phyloP scores from a whole-genome alignment of 2,797 vertebrate species.

The Odontamblyopus lacepedii region DNA sequence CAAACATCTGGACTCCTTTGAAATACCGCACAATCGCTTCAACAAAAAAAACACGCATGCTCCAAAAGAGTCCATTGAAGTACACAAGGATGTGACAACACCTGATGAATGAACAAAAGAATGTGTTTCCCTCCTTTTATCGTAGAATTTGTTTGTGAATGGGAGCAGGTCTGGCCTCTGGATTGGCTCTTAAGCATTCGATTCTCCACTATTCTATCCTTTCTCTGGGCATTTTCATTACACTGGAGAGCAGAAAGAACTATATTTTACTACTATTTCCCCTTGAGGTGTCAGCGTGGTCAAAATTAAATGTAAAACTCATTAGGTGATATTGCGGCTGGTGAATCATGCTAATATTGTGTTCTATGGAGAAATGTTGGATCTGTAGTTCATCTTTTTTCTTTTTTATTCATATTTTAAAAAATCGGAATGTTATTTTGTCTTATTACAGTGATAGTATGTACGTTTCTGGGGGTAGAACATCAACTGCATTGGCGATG shows the following conservation, averaged over 20 bases:
- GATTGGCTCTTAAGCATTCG: conserved; percentile 15
- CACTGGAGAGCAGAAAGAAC: conserved; percentile 1
- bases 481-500: no score
- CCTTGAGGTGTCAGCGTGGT: conserved; percentile 17
- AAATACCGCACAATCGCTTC: conserved; percentile 22
- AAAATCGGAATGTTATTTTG: no score
- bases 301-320: not conserved
- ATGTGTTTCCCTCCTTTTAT: conserved; percentile 11
- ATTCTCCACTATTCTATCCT: conserved; percentile 5
- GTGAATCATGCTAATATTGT: no score
- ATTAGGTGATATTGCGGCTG: not conserved
- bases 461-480: no score
- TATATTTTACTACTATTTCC: conserved; percentile 18
- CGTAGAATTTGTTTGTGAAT: conserved; percentile 40
- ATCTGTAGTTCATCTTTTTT: no score
- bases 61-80: conserved; percentile 26
- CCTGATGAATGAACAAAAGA: conserved; percentile 29
- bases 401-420: no score
- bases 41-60: conserved; percentile 17
- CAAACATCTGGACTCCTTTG: conserved; percentile 28
- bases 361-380: no score
- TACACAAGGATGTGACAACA: conserved; percentile 12
- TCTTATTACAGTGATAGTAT: no score
- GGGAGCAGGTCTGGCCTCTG: conserved; percentile 19
- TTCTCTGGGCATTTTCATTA: conserved; percentile 13